A percentile compares a stretch with the other conserved stretches of the same genome.
Conservation (phyloP, 1,140 invertebrate genomes). For the Lepidurus apus region DNA sequence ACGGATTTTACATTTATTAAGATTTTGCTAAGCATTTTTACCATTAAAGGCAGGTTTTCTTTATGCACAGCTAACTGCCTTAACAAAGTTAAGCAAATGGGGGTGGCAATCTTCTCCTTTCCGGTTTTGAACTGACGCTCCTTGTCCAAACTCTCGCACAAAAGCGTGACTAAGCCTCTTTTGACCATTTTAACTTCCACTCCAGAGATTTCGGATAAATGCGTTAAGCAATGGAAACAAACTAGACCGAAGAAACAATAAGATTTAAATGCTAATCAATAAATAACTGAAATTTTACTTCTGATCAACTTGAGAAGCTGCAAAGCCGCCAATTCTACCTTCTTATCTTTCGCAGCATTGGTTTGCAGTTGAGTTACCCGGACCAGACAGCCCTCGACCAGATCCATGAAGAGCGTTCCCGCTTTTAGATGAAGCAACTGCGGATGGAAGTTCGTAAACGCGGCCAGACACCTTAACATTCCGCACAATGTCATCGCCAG, state of each 20-base stretch:
- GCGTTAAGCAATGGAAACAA: conserved; percentile 82
- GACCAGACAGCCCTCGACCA: conserved; percentile 88
- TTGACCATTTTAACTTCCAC: conserved; percentile 96
- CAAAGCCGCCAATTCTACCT: conserved; percentile 28
- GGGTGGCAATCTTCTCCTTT: not conserved
- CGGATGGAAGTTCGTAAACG: conserved; percentile 91
- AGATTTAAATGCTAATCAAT: not conserved
- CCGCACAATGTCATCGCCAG: not conserved
- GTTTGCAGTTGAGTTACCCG: conserved; percentile 90
- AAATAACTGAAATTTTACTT: conserved; percentile 11
- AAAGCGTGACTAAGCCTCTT: conserved; percentile 80
- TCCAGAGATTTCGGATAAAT: conserved; percentile 88
- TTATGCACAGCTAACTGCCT: not conserved
- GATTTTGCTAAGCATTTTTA: not conserved
- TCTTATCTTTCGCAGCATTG: conserved; percentile 37
- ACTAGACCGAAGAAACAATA: conserved; percentile 51
- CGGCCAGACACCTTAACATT: conserved; percentile 89
- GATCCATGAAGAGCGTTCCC: conserved; percentile 91
- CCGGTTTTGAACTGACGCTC: conserved; percentile 37
- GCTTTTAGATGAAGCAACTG: conserved; percentile 88
- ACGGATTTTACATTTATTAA: not conserved
- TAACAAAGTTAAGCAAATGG: not conserved
- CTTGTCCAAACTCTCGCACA: conserved; percentile 82
- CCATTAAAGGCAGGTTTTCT: not conserved
- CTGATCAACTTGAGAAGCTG: conserved; percentile 29